A percentile compares a stretch with the other conserved stretches of the same genome.
phyloP scores from a whole-genome alignment of 1,140 invertebrate genomes.

The Hycleus cichorii region DNA sequence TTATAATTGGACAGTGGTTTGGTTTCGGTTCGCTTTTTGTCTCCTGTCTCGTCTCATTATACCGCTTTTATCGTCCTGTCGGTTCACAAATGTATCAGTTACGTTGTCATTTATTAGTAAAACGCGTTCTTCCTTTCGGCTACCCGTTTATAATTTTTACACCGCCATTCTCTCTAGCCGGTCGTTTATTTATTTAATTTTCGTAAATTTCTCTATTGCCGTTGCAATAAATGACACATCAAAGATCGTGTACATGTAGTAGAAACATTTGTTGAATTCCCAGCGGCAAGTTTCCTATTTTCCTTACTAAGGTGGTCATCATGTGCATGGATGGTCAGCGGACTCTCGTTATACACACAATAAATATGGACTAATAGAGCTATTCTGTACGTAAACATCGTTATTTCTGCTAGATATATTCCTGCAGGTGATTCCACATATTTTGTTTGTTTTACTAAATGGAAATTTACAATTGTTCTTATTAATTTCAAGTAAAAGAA shows the following conservation, averaged over 20 bases:
- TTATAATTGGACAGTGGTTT: slow-evolving; percentile 3
- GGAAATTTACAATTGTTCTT: slow-evolving; percentile 12
- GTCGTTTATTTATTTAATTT: no score
- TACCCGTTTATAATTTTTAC: no score
- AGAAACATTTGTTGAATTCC: slow-evolving; percentile 22
- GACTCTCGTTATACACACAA: slow-evolving; percentile 36
- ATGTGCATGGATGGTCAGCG: slow-evolving; percentile 29
- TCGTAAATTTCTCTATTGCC: no score
- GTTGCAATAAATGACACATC: no score
- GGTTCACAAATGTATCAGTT: slow-evolving; percentile 4
- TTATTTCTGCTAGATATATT: slow-evolving; percentile 35
- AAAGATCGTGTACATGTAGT: not conserved
- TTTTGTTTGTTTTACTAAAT: slow-evolving; percentile 27
- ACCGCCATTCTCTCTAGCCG: no score
- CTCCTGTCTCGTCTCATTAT: slow-evolving; percentile 8
- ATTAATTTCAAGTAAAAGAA: slow-evolving; percentile 8
- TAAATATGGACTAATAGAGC: slow-evolving; percentile 39
- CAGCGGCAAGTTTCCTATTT: slow-evolving; percentile 27
- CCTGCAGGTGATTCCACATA: slow-evolving; percentile 20
- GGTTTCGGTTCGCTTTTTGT: slow-evolving; percentile 2
- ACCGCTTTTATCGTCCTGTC: slow-evolving; percentile 3
- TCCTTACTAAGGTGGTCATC: slow-evolving; percentile 27
- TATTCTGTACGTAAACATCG: slow-evolving; percentile 37
- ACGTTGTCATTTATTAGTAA: slow-evolving; percentile 2
- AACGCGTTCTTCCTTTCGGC: no score